Conservation (phyloP, 2,797 vertebrate genomes). For the Acanthiza pusilla region DNA sequence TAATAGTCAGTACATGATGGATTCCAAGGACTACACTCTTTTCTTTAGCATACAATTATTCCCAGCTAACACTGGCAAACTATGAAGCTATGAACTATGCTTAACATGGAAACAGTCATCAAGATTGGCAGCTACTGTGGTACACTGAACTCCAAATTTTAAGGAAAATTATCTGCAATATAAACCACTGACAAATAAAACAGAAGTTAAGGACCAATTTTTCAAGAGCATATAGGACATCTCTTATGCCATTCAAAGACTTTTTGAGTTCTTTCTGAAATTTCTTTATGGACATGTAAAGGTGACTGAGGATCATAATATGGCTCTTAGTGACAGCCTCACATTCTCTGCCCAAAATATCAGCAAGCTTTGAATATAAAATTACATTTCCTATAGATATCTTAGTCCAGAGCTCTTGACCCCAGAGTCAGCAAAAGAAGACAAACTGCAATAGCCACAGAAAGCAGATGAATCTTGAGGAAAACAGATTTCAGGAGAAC, state of each 20-base stretch:
- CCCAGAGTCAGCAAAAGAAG: background rate
- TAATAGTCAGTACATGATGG: background rate
- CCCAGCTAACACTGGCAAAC: background rate
- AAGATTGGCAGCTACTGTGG: background rate
- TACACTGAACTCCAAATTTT: background rate
- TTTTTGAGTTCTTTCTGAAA: background rate
- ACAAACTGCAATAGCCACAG: background rate
- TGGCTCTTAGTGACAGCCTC: background rate
- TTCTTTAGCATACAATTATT: background rate
- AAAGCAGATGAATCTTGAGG: background rate
- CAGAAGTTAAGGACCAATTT: background rate
- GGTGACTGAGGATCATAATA: background rate
- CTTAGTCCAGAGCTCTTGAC: background rate
- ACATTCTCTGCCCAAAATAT: background rate
- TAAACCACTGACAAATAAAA: background rate
- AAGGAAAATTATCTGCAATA: background rate
- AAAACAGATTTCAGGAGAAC: background rate
- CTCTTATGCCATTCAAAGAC: background rate
- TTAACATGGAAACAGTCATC: background rate
- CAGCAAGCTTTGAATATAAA: background rate
- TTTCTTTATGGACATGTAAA: background rate
- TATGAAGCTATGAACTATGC: background rate
- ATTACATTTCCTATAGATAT: background rate
- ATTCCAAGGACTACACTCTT: background rate
- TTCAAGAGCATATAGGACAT: background rate